phyloP scores from a whole-genome alignment of 2,888 invertebrate species.

The Monoplex corrugatus region DNA sequence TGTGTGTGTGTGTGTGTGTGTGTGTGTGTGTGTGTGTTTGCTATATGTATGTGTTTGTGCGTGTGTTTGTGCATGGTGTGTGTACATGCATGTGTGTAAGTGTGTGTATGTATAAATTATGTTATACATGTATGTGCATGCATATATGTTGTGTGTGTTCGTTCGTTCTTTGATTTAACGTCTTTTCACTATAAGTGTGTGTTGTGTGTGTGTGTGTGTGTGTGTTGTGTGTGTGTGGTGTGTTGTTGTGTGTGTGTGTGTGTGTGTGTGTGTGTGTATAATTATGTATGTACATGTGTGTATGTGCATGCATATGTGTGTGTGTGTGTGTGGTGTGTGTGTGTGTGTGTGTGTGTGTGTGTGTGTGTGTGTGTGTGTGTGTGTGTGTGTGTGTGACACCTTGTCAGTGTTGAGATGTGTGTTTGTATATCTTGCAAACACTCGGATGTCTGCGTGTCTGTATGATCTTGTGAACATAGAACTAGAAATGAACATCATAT shows the following conservation, averaged over 20 bases:
- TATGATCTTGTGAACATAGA: too few species aligned
- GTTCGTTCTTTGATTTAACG: too few species aligned
- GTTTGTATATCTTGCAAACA: not conserved
- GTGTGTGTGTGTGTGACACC: not conserved
- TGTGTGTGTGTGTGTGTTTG: too few species aligned
- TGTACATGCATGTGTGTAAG: conserved; percentile 38
- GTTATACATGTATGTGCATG: too few species aligned
- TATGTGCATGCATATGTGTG: conserved; percentile 41
- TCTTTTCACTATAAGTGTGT: too few species aligned
- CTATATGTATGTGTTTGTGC: conserved; percentile 19
- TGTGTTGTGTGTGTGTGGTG: too few species aligned
- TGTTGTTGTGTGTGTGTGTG: not conserved
- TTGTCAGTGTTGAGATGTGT: too few species aligned
- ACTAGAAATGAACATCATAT: too few species aligned
- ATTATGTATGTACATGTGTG: not conserved
- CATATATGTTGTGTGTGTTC: too few species aligned
- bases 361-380: conserved; percentile 1
- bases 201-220: too few species aligned
- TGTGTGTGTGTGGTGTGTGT: not conserved
- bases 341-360: not conserved
- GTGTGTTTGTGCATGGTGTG: conserved; percentile 21
- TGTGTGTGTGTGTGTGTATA: conserved; percentile 25
- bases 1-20: too few species aligned
- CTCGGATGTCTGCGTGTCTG: too few species aligned
- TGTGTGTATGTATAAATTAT: not conserved